phyloP scores from a whole-genome alignment of 2,888 invertebrate genomes.

The Standfussiana lucernea region DNA sequence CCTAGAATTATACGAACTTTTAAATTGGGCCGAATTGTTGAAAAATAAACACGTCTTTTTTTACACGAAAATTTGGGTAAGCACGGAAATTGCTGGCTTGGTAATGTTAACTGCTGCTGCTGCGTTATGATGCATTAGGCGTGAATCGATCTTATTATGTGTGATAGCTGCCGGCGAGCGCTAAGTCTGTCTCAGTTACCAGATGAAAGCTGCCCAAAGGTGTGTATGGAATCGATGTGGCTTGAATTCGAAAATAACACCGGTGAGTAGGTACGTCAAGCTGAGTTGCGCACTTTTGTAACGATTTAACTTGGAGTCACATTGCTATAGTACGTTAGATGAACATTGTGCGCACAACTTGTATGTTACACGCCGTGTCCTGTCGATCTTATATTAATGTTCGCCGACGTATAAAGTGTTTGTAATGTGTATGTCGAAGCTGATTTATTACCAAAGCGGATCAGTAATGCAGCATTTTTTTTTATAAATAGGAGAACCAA shows the following conservation, averaged over 20 bases:
- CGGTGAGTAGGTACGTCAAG: background rate
- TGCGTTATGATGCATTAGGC: background rate
- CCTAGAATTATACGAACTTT: background rate
- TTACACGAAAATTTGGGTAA: background rate
- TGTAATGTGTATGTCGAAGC: background rate
- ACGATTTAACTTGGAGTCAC: background rate
- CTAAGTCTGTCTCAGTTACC: background rate
- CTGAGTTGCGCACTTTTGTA: background rate
- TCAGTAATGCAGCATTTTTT: background rate
- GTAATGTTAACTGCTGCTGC: conserved; percentile 2
- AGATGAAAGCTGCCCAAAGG: background rate
- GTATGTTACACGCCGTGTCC: background rate
- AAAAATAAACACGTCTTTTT: background rate
- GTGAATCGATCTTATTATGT: background rate
- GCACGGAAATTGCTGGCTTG: background rate
- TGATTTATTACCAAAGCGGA: background rate
- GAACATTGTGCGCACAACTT: background rate
- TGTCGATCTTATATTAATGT: background rate
- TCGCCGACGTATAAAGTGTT: background rate
- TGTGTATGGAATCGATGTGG: background rate
- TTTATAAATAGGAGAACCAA: no score
- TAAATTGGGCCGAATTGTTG: background rate
- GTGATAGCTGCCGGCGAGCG: background rate
- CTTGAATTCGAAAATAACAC: background rate
- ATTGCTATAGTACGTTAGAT: background rate